Percentiles rank a stretch among this genome's conserved stretches.
Conservation (phyloP, 2,888 invertebrate genomes). For the Lepidonotus clava region DNA sequence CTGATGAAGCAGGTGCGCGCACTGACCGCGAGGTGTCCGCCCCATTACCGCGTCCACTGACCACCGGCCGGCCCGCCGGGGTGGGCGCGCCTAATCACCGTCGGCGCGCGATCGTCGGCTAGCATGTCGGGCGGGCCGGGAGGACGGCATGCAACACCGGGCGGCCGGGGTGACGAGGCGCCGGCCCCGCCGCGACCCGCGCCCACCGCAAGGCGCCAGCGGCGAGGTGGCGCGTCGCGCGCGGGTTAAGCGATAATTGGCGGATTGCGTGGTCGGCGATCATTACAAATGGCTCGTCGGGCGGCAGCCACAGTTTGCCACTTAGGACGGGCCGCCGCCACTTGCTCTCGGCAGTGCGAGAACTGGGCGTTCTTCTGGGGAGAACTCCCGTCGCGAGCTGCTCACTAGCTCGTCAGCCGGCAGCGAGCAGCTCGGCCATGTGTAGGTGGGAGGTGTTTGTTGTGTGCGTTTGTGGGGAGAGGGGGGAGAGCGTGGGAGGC, state of each 20-base stretch:
- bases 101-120: background rate
- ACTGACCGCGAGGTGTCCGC: conserved; percentile 36
- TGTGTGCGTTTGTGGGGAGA: background rate
- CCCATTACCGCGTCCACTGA: background rate
- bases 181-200: background rate
- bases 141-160: background rate
- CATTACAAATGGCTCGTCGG: conserved; percentile 46
- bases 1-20: conserved; percentile 41
- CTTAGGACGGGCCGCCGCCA: background rate
- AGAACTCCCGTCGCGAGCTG: background rate
- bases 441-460: background rate
- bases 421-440: no score
- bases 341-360: background rate
- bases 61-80: background rate
- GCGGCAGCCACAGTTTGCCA: conserved; percentile 41
- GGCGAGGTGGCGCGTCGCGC: background rate
- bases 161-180: background rate
- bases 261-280: conserved; percentile 44
- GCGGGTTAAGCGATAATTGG: conserved; percentile 41
- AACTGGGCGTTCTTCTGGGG: background rate
- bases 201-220: background rate
- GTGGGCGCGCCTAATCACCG: background rate
- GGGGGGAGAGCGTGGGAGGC: background rate
- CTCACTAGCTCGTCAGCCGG: background rate
- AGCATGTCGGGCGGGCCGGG: conserved; percentile 1